Conservation (phyloP, 2,888 invertebrate species). For the Molorchus minor region DNA sequence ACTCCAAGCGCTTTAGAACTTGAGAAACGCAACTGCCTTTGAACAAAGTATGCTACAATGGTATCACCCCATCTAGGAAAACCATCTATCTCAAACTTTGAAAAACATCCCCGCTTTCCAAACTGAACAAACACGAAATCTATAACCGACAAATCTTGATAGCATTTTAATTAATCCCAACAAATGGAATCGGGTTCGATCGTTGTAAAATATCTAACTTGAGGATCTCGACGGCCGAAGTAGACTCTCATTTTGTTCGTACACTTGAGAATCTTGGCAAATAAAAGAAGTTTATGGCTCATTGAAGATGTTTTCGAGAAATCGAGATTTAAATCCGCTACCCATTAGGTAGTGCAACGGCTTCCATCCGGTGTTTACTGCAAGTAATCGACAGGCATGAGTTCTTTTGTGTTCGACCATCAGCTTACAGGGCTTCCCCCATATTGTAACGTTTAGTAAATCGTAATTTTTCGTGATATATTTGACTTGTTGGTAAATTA, state of each 20-base stretch:
- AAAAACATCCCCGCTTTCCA: too few relatives aligned
- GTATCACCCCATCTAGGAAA: too few relatives aligned
- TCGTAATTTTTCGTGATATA: too few relatives aligned
- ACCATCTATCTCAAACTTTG: too few relatives aligned
- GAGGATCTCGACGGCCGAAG: conserved; percentile 6
- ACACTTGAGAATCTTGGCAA: background rate
- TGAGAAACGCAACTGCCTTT: too few relatives aligned
- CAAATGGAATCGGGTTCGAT: conserved; percentile 3
- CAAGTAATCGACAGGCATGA: background rate
- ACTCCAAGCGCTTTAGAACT: too few relatives aligned
- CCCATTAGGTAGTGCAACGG: conserved; percentile 10
- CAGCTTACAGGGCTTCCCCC: too few relatives aligned
- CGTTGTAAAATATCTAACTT: conserved; percentile 5
- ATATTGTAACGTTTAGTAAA: too few relatives aligned
- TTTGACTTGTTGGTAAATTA: too few relatives aligned
- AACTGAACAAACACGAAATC: background rate
- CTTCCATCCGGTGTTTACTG: conserved; percentile 16
- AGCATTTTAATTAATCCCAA: conserved; percentile 12
- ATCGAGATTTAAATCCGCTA: conserved; percentile 19
- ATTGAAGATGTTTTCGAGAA: conserved; percentile 23
- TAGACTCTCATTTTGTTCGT: background rate
- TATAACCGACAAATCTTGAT: background rate
- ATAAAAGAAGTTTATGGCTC: conserved; percentile 19
- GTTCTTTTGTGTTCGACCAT: too few relatives aligned
- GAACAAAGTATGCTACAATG: too few relatives aligned